Conservation (phyloP, 2,113 vertebrate species). For the Heterotilapia buettikoferi region DNA sequence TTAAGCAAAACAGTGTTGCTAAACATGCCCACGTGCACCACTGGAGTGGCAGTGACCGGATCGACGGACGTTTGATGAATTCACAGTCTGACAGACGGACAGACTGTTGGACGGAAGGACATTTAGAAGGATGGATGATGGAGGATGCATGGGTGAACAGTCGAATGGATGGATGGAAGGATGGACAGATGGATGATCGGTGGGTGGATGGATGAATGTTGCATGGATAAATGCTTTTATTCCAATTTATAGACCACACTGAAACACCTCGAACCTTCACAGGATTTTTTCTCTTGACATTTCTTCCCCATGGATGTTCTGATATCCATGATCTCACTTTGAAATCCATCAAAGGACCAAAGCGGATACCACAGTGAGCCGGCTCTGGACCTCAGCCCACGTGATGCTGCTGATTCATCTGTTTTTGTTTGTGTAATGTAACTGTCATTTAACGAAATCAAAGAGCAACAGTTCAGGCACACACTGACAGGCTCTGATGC, state of each 20-base stretch:
- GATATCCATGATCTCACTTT: not conserved
- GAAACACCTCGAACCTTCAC: not conserved
- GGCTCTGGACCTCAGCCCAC: not conserved
- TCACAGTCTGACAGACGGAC: not conserved
- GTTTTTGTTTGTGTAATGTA: not conserved
- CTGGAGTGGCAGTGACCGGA: too few species aligned
- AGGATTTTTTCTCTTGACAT: not conserved
- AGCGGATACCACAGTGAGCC: not conserved
- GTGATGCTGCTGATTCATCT: not conserved
- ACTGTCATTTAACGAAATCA: not conserved
- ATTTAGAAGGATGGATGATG: not conserved
- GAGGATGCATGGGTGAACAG: not conserved
- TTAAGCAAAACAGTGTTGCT: not conserved
- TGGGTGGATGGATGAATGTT: not conserved
- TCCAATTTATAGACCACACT: not conserved
- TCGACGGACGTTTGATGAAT: too few species aligned
- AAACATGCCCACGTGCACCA: not conserved
- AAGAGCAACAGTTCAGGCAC: not conserved
- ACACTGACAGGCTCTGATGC: not conserved
- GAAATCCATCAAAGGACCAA: not conserved
- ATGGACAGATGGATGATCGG: not conserved
- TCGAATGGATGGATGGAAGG: too few species aligned
- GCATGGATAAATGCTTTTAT: not conserved
- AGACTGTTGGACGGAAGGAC: not conserved
- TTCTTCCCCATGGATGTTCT: not conserved